Evolutionary conservation across 2,888 invertebrate genomes (phyloP), one percentile per base, ranked within the genome.

Genomic region (Thymelicus acteon): DNA sequence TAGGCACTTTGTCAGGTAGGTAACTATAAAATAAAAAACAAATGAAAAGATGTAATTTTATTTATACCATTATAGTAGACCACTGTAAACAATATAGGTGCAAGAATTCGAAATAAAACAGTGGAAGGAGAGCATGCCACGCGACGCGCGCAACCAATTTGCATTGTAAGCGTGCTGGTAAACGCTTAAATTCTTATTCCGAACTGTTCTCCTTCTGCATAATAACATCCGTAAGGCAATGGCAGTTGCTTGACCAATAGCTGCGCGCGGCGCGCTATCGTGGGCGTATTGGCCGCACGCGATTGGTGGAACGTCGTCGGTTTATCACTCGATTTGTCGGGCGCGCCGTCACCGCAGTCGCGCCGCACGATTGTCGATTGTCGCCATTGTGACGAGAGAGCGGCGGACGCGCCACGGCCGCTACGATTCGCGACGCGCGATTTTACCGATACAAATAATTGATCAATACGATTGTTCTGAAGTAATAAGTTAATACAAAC

Each of bases 171-270:
- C 83, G 80, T 82, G 86, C 90, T 90, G 85, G 88, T 87, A 88
- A 92, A 90, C 92, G 92, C 91, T 92, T 89, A 90, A 91, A 92
- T 91, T 92, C 91, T 92, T 92, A 91, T 88, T 91, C 87, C 88
- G 86, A 90, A 88, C 87, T 88, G 90, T 90, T 86, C 89, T 88
- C 91, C 88, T 92, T 92, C 91, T 90, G 92, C 92, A 91, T 92
- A 91, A 91, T 89, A 90, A 91, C 91, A 90, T 92, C 91, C 91
- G 91, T 88, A 91, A 92, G 92, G 92, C 86, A 91, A 92, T 91
- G 91, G 91, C 91, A 92, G 91, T 89, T 90, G 87, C 91, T 91
- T 92, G 87, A 83, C 94, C 92, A 94, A 94, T 94, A 76, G 85
- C 81, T 79, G 85, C 79, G 86, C 89, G 82, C 85, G 81, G 82